These are phyloP conservation scores for Todiramphus chloris DNA, from an alignment of 2,113 vertebrate species.

Conservation along the genomic window DNA sequence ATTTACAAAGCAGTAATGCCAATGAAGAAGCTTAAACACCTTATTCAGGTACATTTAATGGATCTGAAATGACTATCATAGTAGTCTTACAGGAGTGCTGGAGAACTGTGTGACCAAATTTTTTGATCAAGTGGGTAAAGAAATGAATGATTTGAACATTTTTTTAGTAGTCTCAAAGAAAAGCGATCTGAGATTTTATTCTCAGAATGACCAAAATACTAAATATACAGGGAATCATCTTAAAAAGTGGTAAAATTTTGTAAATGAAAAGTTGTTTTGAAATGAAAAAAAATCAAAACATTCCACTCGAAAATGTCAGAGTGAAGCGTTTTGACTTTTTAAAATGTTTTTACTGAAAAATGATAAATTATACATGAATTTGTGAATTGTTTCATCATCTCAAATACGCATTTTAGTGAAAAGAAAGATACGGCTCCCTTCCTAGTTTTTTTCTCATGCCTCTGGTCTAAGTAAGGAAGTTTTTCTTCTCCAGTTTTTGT, in stretches of 20 bases:
- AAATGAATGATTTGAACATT: not conserved
- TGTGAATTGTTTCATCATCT: slow-evolving; percentile 46
- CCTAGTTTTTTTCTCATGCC: not conserved
- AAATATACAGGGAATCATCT: not conserved
- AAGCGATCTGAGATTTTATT: not conserved
- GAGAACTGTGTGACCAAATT: not conserved
- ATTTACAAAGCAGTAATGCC: not conserved
- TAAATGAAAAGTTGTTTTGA: slow-evolving; percentile 56
- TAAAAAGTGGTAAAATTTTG: slow-evolving; percentile 12
- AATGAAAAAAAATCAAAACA: slow-evolving; percentile 50
- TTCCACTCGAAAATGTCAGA: slow-evolving; percentile 54
- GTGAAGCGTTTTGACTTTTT: slow-evolving; percentile 64
- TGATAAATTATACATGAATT: slow-evolving; percentile 63
- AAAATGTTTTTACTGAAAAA: slow-evolving; percentile 43
- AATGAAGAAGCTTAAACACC: not conserved
- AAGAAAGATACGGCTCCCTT: slow-evolving; percentile 10
- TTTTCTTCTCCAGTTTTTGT: not conserved
- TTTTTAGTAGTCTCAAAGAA: not conserved
- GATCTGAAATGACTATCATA: not conserved
- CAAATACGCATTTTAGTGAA: slow-evolving; percentile 24
- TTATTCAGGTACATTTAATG: not conserved
- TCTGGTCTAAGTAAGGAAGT: not conserved
- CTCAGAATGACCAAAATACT: not conserved
- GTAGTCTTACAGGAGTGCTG: not conserved
- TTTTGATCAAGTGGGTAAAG: not conserved